Evolutionary conservation across 2,888 invertebrate genomes (phyloP), one percentile per base, ranked within the genome.

Genomic region (Penaeus monodon): DNA sequence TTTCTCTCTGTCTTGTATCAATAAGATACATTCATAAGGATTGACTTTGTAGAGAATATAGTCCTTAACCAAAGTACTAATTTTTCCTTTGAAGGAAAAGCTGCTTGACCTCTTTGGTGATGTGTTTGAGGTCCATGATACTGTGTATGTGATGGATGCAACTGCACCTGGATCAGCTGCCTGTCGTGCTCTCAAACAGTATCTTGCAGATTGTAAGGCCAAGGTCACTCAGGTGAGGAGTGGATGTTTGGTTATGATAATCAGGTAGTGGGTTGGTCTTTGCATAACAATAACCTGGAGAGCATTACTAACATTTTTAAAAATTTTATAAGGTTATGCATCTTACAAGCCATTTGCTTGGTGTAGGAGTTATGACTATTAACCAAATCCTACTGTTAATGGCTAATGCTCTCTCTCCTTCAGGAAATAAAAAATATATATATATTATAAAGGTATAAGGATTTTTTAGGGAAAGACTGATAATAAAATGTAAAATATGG

Each of bases 161-260:
- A 94, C 94, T 89, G 93, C 94, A 77, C 94, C 95, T 49, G 94
- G 94, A 85, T 94, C 95, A n/a, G 92, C 93, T 78, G 94, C 94
- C 70, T 93, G 95, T 91, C 95, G 94, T 92, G 93, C 94, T 86
- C 92, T 95, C 83, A 94, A 95, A 91, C 92, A 93, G n/a, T 90
- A 90, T 80, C 84, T 90, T 22, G 86, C 89, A 63, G 89, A 89
- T 49, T 83, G 85, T 70, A 90, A 90, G 84, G 79, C 88, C 81
- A 88, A 87, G 74, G 86, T 90, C 38, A 90, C 90, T 17, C 88
- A 89, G 88, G 90, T 90, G 57, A 88, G 85, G 14, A 57, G 57
- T 17, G 57, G 57, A 17, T 57, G 17, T 81, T 70, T 70, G 27
- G 4, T 70, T 70, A 29, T 70, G 70, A 70, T 70, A 17, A 70